Conservation (phyloP, 2,888 invertebrate genomes). For the Syrphus vitripennis region DNA sequence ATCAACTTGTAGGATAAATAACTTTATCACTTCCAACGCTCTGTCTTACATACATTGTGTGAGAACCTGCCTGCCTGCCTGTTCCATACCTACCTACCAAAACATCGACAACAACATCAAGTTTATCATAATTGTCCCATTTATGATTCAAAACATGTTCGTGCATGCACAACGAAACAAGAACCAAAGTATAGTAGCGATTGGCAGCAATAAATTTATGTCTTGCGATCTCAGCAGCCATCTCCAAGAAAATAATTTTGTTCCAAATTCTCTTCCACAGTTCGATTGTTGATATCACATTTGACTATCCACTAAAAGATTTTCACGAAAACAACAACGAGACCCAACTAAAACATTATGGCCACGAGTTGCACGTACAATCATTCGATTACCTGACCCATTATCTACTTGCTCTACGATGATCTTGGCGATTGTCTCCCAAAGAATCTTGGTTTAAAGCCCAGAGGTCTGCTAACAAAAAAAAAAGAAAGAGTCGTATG, state of each 20-base stretch:
- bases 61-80: background rate
- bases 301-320: background rate
- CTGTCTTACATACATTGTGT: too few relatives aligned
- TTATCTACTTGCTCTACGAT: conserved; percentile 64
- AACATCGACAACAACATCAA: conserved; percentile 16
- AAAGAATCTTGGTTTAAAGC: background rate
- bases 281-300: background rate
- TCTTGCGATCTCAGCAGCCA: background rate
- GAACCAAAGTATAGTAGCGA: background rate
- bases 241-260: background rate
- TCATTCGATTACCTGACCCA: conserved; percentile 72
- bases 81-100: background rate
- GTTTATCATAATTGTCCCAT: conserved; percentile 66
- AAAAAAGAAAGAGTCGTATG: background rate
- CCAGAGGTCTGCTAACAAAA: background rate
- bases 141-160: conserved; percentile 63
- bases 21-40: background rate
- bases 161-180: conserved; percentile 24
- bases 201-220: background rate
- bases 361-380: conserved; percentile 70
- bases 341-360: conserved; percentile 17
- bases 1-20: background rate
- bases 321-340: background rate
- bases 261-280: conserved; percentile 43
- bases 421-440: conserved; percentile 28